These are phyloP conservation scores for Cryptosula pallasiana DNA, from an alignment of 2,888 invertebrate species.

Conservation along the genomic window DNA sequence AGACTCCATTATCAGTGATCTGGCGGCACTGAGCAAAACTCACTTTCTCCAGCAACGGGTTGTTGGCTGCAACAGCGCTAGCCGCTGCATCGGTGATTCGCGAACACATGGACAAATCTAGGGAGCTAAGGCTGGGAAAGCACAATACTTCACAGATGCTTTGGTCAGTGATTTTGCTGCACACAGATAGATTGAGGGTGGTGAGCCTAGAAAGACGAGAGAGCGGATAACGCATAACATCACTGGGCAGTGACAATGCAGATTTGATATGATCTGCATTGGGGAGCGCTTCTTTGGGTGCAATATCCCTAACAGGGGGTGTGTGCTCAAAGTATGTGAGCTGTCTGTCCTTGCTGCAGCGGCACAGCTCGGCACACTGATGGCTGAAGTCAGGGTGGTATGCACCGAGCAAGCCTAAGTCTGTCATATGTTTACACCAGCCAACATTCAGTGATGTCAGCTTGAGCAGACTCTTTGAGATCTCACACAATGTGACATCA, in stretches of 20 bases:
- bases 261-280: not conserved
- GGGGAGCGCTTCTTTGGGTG: not conserved
- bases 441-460: slow-evolving; percentile 63
- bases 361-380: slow-evolving; percentile 34
- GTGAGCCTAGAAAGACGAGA: slow-evolving; percentile 52
- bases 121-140: slow-evolving; percentile 62
- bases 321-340: not conserved
- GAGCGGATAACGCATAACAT: slow-evolving; percentile 24
- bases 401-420: slow-evolving; percentile 63
- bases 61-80: slow-evolving; percentile 62
- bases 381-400: slow-evolving; percentile 30
- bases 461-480: slow-evolving; percentile 62
- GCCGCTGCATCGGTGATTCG: slow-evolving; percentile 65
- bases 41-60: slow-evolving; percentile 66
- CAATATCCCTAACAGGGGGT: slow-evolving; percentile 18
- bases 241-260: slow-evolving; percentile 58
- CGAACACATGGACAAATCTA: slow-evolving; percentile 66
- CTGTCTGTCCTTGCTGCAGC: slow-evolving; percentile 26
- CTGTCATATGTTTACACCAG: slow-evolving; percentile 66
- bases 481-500: slow-evolving; percentile 63
- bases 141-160: slow-evolving; percentile 66
- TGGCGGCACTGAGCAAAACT: slow-evolving; percentile 65
- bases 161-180: slow-evolving; percentile 68
- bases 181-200: slow-evolving; percentile 64
- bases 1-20: slow-evolving; percentile 64